Evolutionary conservation across 2,113 vertebrate species (phyloP).

Genomic region (Cnemophilus loriae): DNA sequence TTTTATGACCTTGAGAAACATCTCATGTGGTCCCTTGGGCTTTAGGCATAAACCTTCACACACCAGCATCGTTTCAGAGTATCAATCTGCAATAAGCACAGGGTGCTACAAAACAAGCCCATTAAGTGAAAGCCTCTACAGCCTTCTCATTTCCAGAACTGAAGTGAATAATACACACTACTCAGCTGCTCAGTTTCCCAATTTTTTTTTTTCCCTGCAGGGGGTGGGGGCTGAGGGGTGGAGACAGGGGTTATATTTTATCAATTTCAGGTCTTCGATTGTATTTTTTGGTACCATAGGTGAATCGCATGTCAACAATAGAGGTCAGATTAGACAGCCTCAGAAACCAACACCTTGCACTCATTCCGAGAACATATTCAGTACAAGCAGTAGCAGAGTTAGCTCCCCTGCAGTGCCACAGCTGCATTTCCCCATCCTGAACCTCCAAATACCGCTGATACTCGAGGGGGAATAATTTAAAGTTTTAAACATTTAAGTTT

Average conservation of each 20-base stretch:
- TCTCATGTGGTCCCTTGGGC: not conserved
- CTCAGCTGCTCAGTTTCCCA: not conserved
- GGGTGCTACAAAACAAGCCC: not conserved
- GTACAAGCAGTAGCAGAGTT: not conserved
- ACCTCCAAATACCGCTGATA: not conserved
- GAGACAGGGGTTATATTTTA: not conserved
- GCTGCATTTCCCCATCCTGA: not conserved
- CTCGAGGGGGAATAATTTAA: no score
- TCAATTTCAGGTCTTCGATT: not conserved
- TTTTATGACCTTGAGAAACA: not conserved
- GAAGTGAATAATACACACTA: not conserved
- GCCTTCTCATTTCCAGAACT: not conserved
- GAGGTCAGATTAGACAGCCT: not conserved
- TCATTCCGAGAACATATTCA: not conserved
- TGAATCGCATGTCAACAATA: not conserved
- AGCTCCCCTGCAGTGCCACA: not conserved
- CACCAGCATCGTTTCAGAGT: not conserved
- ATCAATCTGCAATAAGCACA: not conserved
- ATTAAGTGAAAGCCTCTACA: not conserved
- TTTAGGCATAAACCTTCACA: not conserved
- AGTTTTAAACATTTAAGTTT: no score
- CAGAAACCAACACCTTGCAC: not conserved
- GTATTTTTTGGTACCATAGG: not conserved
- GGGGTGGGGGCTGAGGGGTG: rapidly evolving
- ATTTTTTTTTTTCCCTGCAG: not conserved